phyloP scores from a whole-genome alignment of 2,888 invertebrate species.

The Baronia brevicornis region DNA sequence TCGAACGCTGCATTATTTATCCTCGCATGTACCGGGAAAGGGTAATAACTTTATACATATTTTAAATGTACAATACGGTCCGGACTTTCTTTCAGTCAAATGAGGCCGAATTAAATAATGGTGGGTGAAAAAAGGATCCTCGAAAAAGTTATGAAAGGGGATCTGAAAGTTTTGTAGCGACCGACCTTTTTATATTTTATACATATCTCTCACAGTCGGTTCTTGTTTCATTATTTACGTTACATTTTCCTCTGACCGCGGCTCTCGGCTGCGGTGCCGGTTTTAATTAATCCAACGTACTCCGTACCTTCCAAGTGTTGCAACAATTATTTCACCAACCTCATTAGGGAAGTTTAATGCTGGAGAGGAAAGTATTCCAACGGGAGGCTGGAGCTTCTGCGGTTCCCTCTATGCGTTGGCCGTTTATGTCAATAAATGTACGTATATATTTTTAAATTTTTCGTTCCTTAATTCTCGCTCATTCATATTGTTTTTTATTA shows the following conservation, averaged over 20 bases:
- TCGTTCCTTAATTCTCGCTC: constrained; percentile 3
- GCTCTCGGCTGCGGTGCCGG: constrained; percentile 47
- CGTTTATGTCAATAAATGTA: constrained; percentile 34
- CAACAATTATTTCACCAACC: constrained; percentile 67
- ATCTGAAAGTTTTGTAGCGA: constrained; percentile 61
- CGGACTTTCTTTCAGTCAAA: constrained; percentile 70
- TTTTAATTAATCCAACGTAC: constrained; percentile 68
- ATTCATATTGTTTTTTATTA: too few species aligned
- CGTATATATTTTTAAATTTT: constrained; percentile 25
- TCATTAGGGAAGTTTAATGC: constrained; percentile 65
- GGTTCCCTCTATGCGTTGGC: constrained; percentile 32
- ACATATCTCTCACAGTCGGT: constrained; percentile 46
- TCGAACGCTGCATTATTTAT: constrained; percentile 41
- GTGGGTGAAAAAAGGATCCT: constrained; percentile 57
- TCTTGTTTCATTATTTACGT: constrained; percentile 66
- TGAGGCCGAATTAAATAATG: constrained; percentile 70
- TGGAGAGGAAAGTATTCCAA: constrained; percentile 53
- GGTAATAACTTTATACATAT: constrained; percentile 57
- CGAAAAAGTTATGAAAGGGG: constrained; percentile 66
- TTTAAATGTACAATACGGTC: constrained; percentile 57
- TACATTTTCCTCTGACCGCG: constrained; percentile 60
- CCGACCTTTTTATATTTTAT: constrained; percentile 57
- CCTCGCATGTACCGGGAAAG: constrained; percentile 19
- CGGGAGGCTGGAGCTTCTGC: constrained; percentile 38
- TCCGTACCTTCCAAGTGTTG: constrained; percentile 65